These are phyloP conservation scores for Polypedilum vanderplanki DNA, from an alignment of 1,140 invertebrate genomes.

Conservation along the genomic window DNA sequence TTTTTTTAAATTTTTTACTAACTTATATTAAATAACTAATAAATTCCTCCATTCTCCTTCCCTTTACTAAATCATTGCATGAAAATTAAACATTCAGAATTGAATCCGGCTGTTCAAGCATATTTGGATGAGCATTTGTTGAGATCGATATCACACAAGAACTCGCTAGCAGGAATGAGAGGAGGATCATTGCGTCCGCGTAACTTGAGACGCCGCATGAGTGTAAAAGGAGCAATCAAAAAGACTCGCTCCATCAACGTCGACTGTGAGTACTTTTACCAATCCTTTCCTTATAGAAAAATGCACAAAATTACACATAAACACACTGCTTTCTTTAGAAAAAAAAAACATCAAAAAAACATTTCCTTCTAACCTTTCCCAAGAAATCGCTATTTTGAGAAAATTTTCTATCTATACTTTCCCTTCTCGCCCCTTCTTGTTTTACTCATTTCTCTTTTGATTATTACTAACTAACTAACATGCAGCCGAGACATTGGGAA, in stretches of 20 bases:
- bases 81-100: constrained; percentile 46
- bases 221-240: constrained; percentile 77
- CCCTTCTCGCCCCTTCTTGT: background rate
- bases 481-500: constrained; percentile 65
- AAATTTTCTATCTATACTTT: background rate
- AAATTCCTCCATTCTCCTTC: background rate
- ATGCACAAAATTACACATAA: background rate
- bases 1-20: constrained; percentile 2
- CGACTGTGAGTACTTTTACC: constrained; percentile 56
- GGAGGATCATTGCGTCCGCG: constrained; percentile 48
- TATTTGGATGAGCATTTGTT: constrained; percentile 83
- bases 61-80: background rate
- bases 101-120: constrained; percentile 74
- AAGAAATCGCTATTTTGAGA: background rate
- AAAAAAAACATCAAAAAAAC: background rate
- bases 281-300: constrained; percentile 14
- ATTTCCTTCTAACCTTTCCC: background rate
- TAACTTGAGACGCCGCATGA: constrained; percentile 63
- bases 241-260: constrained; percentile 80
- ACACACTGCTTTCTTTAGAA: background rate
- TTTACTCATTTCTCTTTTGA: background rate
- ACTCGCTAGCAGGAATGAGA: constrained; percentile 55
- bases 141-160: constrained; percentile 66
- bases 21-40: background rate
- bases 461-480: background rate